Percentiles rank a stretch among this genome's conserved stretches.
These are phyloP conservation scores for Notolabrus celidotus DNA, from an alignment of 2,797 vertebrate genomes.

Conservation along the genomic window DNA sequence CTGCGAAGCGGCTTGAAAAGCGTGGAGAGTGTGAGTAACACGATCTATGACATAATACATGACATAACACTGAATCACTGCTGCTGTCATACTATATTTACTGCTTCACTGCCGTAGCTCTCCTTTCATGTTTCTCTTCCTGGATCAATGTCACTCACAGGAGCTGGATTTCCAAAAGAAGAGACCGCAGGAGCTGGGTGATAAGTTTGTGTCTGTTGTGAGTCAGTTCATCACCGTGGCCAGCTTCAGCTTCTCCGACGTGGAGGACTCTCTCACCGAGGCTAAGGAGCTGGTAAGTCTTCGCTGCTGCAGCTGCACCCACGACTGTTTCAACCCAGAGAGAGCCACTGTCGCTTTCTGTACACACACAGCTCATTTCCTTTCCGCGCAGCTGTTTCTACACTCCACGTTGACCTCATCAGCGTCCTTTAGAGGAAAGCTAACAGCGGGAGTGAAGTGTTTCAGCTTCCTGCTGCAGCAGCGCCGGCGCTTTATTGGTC, in stretches of 20 bases:
- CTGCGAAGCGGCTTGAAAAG: conserved; percentile 94
- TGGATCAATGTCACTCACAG: conserved; percentile 68
- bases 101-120: not conserved
- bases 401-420: conserved; percentile 46
- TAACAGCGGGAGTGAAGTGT: conserved; percentile 52
- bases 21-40: conserved; percentile 93
- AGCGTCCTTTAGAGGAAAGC: conserved; percentile 53
- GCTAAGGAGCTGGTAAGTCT: conserved; percentile 94
- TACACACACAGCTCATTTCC: conserved; percentile 50
- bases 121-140: not conserved
- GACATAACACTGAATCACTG: not conserved
- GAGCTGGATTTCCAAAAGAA: conserved; percentile 96
- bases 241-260: conserved; percentile 98
- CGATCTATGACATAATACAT: not conserved
- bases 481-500: conserved; percentile 46
- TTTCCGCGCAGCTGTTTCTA: conserved; percentile 60
- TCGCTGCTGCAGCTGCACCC: not conserved
- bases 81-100: not conserved
- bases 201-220: conserved; percentile 98
- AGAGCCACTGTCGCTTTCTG: conserved; percentile 9
- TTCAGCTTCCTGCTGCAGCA: conserved; percentile 60
- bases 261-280: conserved; percentile 95
- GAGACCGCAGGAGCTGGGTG: conserved; percentile 88
- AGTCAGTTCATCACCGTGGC: conserved; percentile 98
- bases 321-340: not conserved